Percentiles rank a stretch among this genome's conserved stretches.
Conservation (phyloP, 2,888 invertebrate species). For the Tetranychus truncatus region DNA sequence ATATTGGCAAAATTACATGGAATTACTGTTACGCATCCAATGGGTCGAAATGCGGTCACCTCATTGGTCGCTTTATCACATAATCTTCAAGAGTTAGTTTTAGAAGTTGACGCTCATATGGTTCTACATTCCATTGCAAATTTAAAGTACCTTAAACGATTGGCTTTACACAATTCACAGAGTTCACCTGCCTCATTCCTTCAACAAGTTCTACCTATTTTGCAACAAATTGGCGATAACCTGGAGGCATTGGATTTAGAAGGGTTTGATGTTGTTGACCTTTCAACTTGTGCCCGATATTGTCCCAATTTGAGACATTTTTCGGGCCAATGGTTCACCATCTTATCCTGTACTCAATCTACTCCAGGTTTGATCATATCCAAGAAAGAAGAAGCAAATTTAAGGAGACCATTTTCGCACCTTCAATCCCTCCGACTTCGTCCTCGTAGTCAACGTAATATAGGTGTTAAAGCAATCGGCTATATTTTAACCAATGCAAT, state of each 20-base stretch:
- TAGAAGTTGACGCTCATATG: conserved; percentile 27
- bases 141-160: conserved; percentile 18
- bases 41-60: conserved; percentile 23
- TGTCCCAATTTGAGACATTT: conserved; percentile 27
- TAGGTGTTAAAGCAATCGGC: conserved; percentile 24
- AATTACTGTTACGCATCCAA: conserved; percentile 24
- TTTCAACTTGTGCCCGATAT: conserved; percentile 24
- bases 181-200: conserved; percentile 24
- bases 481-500: conserved; percentile 24
- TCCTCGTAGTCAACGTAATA: conserved; percentile 24
- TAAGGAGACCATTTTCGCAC: conserved; percentile 22
- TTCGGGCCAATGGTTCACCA: conserved; percentile 27
- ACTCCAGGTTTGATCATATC: not conserved
- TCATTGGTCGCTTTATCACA: conserved; percentile 25
- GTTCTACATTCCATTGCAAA: conserved; percentile 21
- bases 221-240: conserved; percentile 23
- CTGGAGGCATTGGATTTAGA: conserved; percentile 24
- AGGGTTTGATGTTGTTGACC: conserved; percentile 27
- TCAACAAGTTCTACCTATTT: conserved; percentile 25
- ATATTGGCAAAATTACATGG: conserved; percentile 12
- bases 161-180: conserved; percentile 26
- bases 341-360: conserved; percentile 19
- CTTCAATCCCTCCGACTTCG: conserved; percentile 25
- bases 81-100: conserved; percentile 23
- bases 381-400: not conserved